Conservation (phyloP, 2,888 invertebrate species). For the Allophyes oxyacanthae region DNA sequence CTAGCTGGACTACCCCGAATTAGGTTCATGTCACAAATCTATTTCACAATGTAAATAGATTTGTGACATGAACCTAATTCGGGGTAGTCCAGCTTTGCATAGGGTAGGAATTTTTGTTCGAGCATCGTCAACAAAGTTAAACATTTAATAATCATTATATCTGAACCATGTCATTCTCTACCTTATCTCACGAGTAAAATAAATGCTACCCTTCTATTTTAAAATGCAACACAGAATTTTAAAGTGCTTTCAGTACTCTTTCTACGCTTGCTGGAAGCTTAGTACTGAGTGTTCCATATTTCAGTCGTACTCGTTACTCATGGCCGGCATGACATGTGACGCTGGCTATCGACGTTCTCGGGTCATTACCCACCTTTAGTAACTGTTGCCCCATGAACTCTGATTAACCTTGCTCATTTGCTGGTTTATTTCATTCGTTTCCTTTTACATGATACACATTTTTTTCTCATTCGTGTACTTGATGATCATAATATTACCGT, state of each 20-base stretch:
- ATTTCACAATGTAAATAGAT: slow-evolving; percentile 34
- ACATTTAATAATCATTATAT: slow-evolving; percentile 2
- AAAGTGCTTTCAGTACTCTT: slow-evolving; percentile 16
- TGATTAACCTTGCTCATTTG: slow-evolving; percentile 10
- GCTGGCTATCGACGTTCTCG: slow-evolving; percentile 30
- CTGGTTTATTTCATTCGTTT: not conserved
- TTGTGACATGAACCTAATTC: slow-evolving; percentile 19
- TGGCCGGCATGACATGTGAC: slow-evolving; percentile 31
- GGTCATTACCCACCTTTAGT: slow-evolving; percentile 21
- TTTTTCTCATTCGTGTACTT: too few species aligned
- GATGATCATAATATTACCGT: too few species aligned
- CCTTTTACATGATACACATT: too few species aligned
- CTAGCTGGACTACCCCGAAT: slow-evolving; percentile 15
- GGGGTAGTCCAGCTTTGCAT: slow-evolving; percentile 4
- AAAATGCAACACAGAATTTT: slow-evolving; percentile 11
- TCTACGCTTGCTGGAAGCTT: slow-evolving; percentile 12
- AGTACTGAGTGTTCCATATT: slow-evolving; percentile 22
- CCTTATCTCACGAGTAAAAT: not conserved
- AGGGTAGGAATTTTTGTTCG: not conserved
- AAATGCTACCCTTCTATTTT: slow-evolving; percentile 8
- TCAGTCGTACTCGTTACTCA: slow-evolving; percentile 31
- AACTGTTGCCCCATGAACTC: slow-evolving; percentile 9
- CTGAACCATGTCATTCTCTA: not conserved
- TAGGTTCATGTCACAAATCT: slow-evolving; percentile 24
- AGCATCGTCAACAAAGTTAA: slow-evolving; percentile 5